phyloP scores from a whole-genome alignment of 2,113 vertebrate genomes.

The Dolichotis patagonum region DNA sequence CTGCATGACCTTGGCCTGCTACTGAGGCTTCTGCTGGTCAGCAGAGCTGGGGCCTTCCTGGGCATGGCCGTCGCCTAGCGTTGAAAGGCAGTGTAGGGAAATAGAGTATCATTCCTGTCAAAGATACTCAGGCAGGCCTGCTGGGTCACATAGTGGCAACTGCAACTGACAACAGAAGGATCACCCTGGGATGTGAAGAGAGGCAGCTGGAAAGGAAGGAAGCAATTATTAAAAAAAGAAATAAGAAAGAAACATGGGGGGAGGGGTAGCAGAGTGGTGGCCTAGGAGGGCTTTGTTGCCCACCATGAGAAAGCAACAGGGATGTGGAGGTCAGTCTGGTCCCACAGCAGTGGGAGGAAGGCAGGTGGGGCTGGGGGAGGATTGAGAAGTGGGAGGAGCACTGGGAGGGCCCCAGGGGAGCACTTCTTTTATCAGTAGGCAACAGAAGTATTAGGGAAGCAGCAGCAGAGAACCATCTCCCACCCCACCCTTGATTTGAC shows the following conservation, averaged over 20 bases:
- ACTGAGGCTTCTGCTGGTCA: not conserved
- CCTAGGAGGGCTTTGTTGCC: not conserved
- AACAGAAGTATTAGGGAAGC: not conserved
- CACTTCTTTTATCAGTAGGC: not conserved
- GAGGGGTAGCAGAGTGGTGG: not conserved
- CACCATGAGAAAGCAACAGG: not conserved
- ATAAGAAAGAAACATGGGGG: not conserved
- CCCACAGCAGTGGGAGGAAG: not conserved
- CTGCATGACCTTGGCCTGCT: not conserved
- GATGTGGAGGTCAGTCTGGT: not conserved
- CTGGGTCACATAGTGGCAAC: not conserved
- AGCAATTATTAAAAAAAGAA: not conserved
- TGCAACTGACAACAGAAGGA: not conserved
- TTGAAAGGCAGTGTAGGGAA: not conserved
- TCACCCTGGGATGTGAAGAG: not conserved
- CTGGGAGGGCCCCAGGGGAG: not conserved
- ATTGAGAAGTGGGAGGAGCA: not conserved
- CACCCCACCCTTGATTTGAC: rapidly evolving
- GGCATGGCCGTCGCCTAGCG: not conserved
- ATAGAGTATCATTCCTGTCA: not conserved
- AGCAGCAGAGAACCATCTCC: not conserved
- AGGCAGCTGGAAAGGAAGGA: not conserved
- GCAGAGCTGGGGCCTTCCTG: not conserved
- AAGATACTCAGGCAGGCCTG: not conserved
- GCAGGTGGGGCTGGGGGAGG: too few species aligned